Percentiles rank a stretch among this genome's conserved stretches.
Evolutionary conservation across 2,888 invertebrate genomes (phyloP).

Genomic region (Platycheirus albimanus): DNA sequence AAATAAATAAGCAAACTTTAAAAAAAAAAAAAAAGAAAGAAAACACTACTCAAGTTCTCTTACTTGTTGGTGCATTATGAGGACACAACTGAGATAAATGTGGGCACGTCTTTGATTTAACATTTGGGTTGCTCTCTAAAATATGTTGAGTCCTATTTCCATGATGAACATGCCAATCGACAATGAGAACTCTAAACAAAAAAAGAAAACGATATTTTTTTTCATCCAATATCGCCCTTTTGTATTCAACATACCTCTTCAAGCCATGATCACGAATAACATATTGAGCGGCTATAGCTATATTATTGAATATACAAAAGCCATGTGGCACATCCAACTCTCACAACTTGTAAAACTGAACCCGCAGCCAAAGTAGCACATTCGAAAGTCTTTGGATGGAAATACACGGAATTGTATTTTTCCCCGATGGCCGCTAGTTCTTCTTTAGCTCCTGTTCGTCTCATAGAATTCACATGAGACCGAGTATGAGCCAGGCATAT

Average conservation of each 20-base stretch:
- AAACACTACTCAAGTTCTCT: conserved; percentile 74
- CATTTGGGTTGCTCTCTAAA: conserved; percentile 89
- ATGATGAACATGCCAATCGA: conserved; percentile 99
- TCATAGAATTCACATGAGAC: conserved; percentile 84
- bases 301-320: conserved; percentile 95
- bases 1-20: neutral
- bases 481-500: conserved; percentile 86
- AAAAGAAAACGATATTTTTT: too few relatives aligned
- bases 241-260: conserved; percentile 83
- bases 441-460: conserved; percentile 83
- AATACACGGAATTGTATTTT: conserved; percentile 87
- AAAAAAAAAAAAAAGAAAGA: neutral
- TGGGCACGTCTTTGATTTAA: conserved; percentile 91
- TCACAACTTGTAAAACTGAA: conserved; percentile 89
- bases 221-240: too few relatives aligned
- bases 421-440: conserved; percentile 82
- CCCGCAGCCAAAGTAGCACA: conserved; percentile 91
- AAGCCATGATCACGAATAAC: conserved; percentile 86
- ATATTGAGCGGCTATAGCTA: conserved; percentile 91
- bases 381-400: conserved; percentile 87
- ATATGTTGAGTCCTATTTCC: conserved; percentile 95
- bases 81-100: conserved; percentile 86
- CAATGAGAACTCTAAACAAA: conserved; percentile 87
- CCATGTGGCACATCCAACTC: conserved; percentile 90
- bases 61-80: conserved; percentile 80